Percentiles rank a stretch among this genome's conserved stretches.
phyloP scores from a whole-genome alignment of 2,888 invertebrate species.

The Pseudeuparius sepicola region DNA sequence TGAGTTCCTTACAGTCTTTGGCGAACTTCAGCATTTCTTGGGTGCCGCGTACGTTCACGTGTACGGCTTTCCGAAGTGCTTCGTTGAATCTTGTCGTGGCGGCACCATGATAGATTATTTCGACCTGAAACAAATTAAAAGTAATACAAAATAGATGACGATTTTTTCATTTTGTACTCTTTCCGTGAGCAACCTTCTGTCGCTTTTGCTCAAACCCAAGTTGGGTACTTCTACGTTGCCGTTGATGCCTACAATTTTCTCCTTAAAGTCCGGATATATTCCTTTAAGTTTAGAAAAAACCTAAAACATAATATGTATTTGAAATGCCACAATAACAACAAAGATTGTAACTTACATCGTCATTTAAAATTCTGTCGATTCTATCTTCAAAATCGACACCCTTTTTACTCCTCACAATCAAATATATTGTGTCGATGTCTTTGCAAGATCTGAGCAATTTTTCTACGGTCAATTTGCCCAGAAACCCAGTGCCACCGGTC shows the following conservation, averaged over 20 bases:
- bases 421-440: conserved; percentile 30
- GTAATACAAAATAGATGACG: too few species aligned
- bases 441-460: conserved; percentile 29
- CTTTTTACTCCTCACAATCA: conserved; percentile 29
- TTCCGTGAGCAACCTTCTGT: conserved; percentile 33
- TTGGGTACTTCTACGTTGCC: conserved; percentile 44
- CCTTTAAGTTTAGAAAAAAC: conserved; percentile 32
- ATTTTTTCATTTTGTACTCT: too few species aligned
- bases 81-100: conserved; percentile 68
- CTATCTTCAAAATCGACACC: conserved; percentile 25
- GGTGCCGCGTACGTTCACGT: conserved; percentile 57
- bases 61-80: conserved; percentile 50
- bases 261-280: conserved; percentile 42
- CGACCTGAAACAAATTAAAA: conserved; percentile 35
- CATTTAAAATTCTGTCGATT: conserved; percentile 46
- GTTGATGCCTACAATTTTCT: conserved; percentile 46
- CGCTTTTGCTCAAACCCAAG: conserved; percentile 42
- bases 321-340: not conserved
- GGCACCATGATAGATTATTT: conserved; percentile 61
- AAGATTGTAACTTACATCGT: conserved; percentile 43
- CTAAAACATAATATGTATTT: conserved; percentile 13
- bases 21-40: conserved; percentile 52
- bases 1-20: conserved; percentile 50
- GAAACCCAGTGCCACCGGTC: conserved; percentile 18
- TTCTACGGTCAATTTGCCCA: conserved; percentile 12